phyloP scores from a whole-genome alignment of 2,888 invertebrate genomes.

The Ryuthela nishihirai region DNA sequence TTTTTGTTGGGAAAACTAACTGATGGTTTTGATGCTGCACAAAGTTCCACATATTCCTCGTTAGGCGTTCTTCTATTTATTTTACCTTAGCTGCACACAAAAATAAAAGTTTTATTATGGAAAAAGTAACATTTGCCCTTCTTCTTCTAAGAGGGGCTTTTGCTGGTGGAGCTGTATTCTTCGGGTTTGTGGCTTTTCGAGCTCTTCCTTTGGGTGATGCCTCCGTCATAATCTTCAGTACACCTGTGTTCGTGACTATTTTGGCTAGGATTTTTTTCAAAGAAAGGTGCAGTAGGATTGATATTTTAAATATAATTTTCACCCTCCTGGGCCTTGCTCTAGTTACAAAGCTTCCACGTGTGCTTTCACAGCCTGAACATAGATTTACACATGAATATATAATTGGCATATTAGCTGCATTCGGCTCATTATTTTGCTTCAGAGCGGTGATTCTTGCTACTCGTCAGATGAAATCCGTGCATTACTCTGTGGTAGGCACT shows the following conservation, averaged over 20 bases:
- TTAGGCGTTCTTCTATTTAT: background rate
- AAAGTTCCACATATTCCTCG: background rate
- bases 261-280: conserved; percentile 63
- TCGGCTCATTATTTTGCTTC: too few relatives aligned
- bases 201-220: conserved; percentile 89
- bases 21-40: conserved; percentile 1
- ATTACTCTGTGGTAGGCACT: too few relatives aligned
- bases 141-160: conserved; percentile 2
- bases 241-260: conserved; percentile 84
- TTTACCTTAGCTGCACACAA: conserved; percentile 1
- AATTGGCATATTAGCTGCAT: too few relatives aligned
- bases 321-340: conserved; percentile 4
- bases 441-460: too few relatives aligned
- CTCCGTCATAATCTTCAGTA: conserved; percentile 83
- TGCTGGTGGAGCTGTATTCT: background rate
- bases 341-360: background rate
- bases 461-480: too few relatives aligned
- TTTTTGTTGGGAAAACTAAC: background rate
- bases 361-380: too few relatives aligned
- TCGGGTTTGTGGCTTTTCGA: conserved; percentile 56
- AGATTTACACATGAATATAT: too few relatives aligned
- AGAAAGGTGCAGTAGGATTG: conserved; percentile 73
- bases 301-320: background rate
- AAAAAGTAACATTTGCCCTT: background rate
- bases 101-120: background rate